Base-by-base conservation (phyloP, 2,888 invertebrate species). In the Aphelenchoides bicaudatus region DNA sequence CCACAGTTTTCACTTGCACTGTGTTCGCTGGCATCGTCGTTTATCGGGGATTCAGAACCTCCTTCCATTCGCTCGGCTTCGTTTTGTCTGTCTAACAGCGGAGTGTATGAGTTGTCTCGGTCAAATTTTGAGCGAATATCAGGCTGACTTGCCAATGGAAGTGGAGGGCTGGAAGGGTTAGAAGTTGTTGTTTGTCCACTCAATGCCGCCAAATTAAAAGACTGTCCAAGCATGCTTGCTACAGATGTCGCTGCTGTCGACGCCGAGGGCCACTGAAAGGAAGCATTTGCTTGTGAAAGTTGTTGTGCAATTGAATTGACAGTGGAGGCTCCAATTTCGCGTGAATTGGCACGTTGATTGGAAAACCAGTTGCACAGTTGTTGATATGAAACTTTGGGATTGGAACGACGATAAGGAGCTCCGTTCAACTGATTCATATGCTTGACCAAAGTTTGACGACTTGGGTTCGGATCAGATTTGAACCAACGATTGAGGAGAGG, bases 401-500 rank as follows among this genome's bases (percentile, higher is more conserved):
- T 66, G 6, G 61, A 67, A 38, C 64, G 68, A 39, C 94, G 85
- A 51, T 92, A 93, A 78, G 92, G 91, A 65, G 93, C 82, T 60
- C 87, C 86, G 80, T 98, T 98, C 67, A 98, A 83, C 79, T 92
- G 91, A 72, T 89, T 87, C 57, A 96, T 90, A 81, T 92, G 96
- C 67, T 90, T 88, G 73, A 92, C 90, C 79, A 98, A 92, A 82
- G 93, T 93, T 75, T 93, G 91, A 54, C 94, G 85, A 66, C 90
- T 90, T 0, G 98, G 98, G 80, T 96, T 96, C 73, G 93, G 92
- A 81, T 96, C 96, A 79, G 91, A 90, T 13, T 48, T 48, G 83
- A 96, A 98, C 94, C 96, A 96, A 70, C 89, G 86, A 79, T 96
- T 94, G 53, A 98, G 82, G 77, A 92, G 90, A 0, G 96, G 94